Percentiles rank a stretch among this genome's conserved stretches.
phyloP scores from a whole-genome alignment of 2,888 invertebrate species.

The Torymus aiolomorphi region DNA sequence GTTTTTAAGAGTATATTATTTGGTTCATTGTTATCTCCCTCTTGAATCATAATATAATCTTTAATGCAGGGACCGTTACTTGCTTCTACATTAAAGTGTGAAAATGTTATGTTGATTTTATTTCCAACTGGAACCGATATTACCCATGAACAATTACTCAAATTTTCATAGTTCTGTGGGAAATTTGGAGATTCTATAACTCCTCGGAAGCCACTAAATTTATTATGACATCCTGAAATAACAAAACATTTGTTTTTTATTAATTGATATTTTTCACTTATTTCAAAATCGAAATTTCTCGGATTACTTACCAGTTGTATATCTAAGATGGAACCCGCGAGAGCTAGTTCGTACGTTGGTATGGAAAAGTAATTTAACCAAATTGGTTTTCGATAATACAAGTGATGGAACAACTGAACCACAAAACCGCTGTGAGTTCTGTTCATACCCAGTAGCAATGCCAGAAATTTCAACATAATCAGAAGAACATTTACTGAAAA shows the following conservation, averaged over 20 bases:
- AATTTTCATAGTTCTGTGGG: slow-evolving; percentile 81
- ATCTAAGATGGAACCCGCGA: slow-evolving; percentile 88
- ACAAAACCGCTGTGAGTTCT: slow-evolving; percentile 82
- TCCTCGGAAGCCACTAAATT: slow-evolving; percentile 82
- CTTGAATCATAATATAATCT: slow-evolving; percentile 81
- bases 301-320: slow-evolving; percentile 78
- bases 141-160: slow-evolving; percentile 85
- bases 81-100: slow-evolving; percentile 83
- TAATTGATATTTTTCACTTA: too few relatives aligned
- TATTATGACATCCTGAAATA: slow-evolving; percentile 80
- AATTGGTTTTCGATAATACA: slow-evolving; percentile 80
- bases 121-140: slow-evolving; percentile 87
- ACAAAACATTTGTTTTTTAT: too few relatives aligned
- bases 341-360: slow-evolving; percentile 81
- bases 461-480: slow-evolving; percentile 86
- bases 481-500: slow-evolving; percentile 82
- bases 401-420: slow-evolving; percentile 73
- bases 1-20: slow-evolving; percentile 63
- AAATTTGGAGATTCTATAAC: slow-evolving; percentile 92
- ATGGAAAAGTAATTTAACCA: slow-evolving; percentile 83
- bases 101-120: slow-evolving; percentile 87
- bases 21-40: slow-evolving; percentile 70
- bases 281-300: not conserved
- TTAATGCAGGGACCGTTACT: slow-evolving; percentile 75
- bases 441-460: slow-evolving; percentile 78